These are phyloP conservation scores for Gallinago nigripennis DNA, from an alignment of 2,797 vertebrate genomes.

Conservation along the genomic window DNA sequence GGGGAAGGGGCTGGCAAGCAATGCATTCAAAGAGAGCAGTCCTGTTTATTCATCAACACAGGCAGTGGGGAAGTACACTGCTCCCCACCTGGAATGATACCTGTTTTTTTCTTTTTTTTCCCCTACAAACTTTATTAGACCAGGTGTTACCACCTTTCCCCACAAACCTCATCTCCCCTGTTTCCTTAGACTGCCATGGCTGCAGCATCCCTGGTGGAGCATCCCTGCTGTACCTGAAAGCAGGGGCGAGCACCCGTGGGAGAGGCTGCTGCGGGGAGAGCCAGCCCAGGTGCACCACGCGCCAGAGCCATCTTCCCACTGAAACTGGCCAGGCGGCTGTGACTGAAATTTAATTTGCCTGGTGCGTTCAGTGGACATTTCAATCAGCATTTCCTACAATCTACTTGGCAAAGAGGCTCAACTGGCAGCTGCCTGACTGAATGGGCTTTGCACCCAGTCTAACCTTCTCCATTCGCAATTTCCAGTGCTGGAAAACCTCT, in stretches of 20 bases:
- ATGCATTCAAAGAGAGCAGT: not conserved
- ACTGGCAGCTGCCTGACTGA: conserved; percentile 68
- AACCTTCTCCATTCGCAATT: conserved; percentile 51
- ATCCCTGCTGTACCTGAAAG: not conserved
- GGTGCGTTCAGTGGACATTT: conserved; percentile 22
- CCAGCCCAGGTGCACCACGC: not conserved
- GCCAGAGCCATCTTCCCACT: not conserved
- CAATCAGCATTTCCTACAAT: conserved; percentile 62
- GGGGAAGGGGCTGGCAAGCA: not conserved
- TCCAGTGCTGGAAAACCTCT: conserved; percentile 61
- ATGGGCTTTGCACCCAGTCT: conserved; percentile 71
- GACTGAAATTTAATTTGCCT: conserved; percentile 56
- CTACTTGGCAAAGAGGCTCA: conserved; percentile 57
- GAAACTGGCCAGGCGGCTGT: not conserved
- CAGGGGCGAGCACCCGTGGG: accelerated
- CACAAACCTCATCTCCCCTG: not conserved
- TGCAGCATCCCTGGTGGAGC: accelerated
- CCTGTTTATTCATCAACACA: not conserved
- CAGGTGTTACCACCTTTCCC: not conserved
- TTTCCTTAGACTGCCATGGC: not conserved
- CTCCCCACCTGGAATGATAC: not conserved
- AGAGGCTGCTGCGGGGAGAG: not conserved
- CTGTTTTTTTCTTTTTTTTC: not conserved
- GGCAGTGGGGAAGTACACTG: not conserved
- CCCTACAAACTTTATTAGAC: not conserved